Evolutionary conservation across 2,113 vertebrate genomes (phyloP).

Genomic region (Cephalopterus ornatus): DNA sequence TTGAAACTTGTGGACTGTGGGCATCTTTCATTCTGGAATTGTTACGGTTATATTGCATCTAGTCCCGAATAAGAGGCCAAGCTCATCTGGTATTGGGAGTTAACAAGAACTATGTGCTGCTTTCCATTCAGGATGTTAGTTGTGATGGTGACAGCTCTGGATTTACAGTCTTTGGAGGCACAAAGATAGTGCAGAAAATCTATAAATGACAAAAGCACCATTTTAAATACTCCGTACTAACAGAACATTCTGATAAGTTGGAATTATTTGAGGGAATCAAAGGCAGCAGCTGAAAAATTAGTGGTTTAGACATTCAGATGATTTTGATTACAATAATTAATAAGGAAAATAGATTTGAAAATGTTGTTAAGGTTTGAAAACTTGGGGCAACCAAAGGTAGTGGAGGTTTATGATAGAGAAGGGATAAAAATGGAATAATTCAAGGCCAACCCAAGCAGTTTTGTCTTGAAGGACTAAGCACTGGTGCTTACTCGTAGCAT

Average conservation of each 20-base stretch:
- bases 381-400: not conserved
- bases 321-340: not conserved
- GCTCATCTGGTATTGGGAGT: not conserved
- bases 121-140: not conserved
- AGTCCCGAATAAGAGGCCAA: not conserved
- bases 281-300: not conserved
- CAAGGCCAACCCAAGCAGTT: not conserved
- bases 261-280: not conserved
- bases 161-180: not conserved
- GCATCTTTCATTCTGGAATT: not conserved
- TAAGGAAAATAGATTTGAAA: not conserved
- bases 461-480: not conserved
- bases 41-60: not conserved
- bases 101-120: not conserved
- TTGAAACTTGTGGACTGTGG: not conserved
- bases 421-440: not conserved
- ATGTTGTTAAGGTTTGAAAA: not conserved
- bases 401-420: not conserved
- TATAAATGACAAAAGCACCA: not conserved
- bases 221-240: not conserved
- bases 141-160: not conserved
- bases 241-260: not conserved
- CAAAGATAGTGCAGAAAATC: not conserved
- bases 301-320: not conserved
- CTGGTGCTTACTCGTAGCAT: not conserved